Base-by-base conservation (phyloP, 2,888 invertebrate species). In the Troilus luridus region DNA sequence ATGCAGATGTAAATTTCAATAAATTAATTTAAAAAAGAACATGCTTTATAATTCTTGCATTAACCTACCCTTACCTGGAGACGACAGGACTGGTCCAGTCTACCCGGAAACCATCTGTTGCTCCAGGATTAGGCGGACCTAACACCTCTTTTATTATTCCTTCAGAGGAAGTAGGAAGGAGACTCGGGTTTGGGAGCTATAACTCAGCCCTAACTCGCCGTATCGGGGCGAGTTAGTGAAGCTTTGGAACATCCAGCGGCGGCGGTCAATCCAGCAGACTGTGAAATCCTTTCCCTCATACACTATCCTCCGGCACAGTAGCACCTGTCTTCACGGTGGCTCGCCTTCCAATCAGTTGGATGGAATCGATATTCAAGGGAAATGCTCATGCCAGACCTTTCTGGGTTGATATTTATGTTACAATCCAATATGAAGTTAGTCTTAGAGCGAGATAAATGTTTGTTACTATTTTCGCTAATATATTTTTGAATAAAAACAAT, bases 201-300 rank as follows among this genome's bases (percentile, higher is more conserved):
- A 85, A 85, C 85, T 85, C 85, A 85, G 85, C n/a, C 9, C 56
- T 85, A 85, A 85, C 85, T 85, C 56, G n/a, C 85, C 85, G 85
- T 85, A 58, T 85, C 85, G 85, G 56, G 0, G n/a, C 14, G 85
- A 85, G 85, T 58, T 85, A 85, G 85, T 56, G 85, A 85, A 85
- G 56, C 56, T 56, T 58, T 56, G 85, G n/a, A 54, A 85, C n/a
- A n/a, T 56, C n/a, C 85, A 24, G 21, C 10, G 56, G 56, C 21
- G 21, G 67, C 56, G n/a, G n/a, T 41, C 17, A 17, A 19, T 27
- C 72, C 41, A 41, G 27, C 85, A 27, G 56, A 85, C 85, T 56
- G 85, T 85, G 85, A 85, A 85, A 85, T 85, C 85, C 85, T 58
- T 58, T 85, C 85, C 56, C 85, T 56, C n/a, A 54, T 85, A 56